phyloP scores from a whole-genome alignment of 2,113 vertebrate species.

The Microtus pennsylvanicus region DNA sequence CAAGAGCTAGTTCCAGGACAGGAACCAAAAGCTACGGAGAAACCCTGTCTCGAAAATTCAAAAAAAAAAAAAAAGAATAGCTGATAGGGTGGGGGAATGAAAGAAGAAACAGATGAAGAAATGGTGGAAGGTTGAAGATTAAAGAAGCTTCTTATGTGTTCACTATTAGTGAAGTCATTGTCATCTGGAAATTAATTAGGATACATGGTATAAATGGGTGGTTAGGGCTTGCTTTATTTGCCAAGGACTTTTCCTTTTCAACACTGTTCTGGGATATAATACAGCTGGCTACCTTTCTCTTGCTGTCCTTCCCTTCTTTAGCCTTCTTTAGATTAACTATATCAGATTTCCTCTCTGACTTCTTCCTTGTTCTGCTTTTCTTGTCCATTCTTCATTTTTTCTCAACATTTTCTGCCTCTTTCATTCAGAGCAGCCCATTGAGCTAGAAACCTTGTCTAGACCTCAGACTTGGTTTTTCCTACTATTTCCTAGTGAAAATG shows the following conservation, averaged over 20 bases:
- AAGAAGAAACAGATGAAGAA: slow-evolving; percentile 24
- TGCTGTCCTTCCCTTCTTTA: slow-evolving; percentile 18
- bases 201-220: slow-evolving; percentile 5
- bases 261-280: neutral
- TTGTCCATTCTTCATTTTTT: neutral
- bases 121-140: neutral
- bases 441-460: neutral
- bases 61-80: neutral
- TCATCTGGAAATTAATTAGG: slow-evolving; percentile 47
- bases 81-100: neutral
- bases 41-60: too few species aligned
- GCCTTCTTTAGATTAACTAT: neutral
- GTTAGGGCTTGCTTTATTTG: neutral
- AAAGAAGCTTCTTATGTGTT: neutral
- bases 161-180: neutral
- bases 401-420: neutral
- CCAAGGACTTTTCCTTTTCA: neutral
- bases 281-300: neutral
- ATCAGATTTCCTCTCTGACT: slow-evolving; percentile 8
- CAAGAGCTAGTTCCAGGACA: too few species aligned
- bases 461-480: neutral
- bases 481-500: slow-evolving; percentile 37
- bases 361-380: neutral
- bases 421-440: neutral
- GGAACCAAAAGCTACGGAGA: too few species aligned